These are phyloP conservation scores for Enteromius thamalakanensis DNA, from an alignment of 2,797 vertebrate genomes.

Conservation along the genomic window DNA sequence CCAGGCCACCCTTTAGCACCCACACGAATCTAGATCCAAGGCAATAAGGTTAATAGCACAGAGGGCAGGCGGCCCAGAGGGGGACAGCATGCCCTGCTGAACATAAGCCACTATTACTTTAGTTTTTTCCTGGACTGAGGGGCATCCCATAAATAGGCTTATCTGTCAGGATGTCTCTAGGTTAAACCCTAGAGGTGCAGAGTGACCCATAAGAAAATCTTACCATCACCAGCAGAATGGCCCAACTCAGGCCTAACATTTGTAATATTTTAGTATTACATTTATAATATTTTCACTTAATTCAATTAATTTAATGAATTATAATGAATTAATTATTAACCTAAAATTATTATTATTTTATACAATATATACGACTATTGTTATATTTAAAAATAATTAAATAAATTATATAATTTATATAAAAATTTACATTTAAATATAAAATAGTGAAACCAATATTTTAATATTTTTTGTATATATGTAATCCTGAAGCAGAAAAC, in stretches of 20 bases:
- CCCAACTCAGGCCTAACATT: not conserved
- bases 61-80: constrained; percentile 52
- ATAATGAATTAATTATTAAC: not conserved
- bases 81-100: constrained; percentile 47
- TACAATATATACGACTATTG: not conserved
- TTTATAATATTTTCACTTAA: not conserved
- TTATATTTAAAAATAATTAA: not conserved
- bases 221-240: not conserved
- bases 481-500: too few species aligned
- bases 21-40: constrained; percentile 39
- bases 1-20: constrained; percentile 29
- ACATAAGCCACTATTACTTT: constrained; percentile 54
- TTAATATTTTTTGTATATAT: not conserved
- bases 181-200: constrained; percentile 66
- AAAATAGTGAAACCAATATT: not conserved
- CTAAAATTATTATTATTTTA: not conserved
- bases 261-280: not conserved
- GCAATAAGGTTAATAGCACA: constrained; percentile 65
- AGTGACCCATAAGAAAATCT: constrained; percentile 40
- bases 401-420: not conserved
- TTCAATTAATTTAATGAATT: not conserved
- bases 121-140: constrained; percentile 32
- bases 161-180: constrained; percentile 58
- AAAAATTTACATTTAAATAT: not conserved
- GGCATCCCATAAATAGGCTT: constrained; percentile 60